A percentile compares a stretch with the other conserved stretches of the same genome.
Conservation (phyloP, 2,797 vertebrate genomes). For the Corythornis leucogaster region DNA sequence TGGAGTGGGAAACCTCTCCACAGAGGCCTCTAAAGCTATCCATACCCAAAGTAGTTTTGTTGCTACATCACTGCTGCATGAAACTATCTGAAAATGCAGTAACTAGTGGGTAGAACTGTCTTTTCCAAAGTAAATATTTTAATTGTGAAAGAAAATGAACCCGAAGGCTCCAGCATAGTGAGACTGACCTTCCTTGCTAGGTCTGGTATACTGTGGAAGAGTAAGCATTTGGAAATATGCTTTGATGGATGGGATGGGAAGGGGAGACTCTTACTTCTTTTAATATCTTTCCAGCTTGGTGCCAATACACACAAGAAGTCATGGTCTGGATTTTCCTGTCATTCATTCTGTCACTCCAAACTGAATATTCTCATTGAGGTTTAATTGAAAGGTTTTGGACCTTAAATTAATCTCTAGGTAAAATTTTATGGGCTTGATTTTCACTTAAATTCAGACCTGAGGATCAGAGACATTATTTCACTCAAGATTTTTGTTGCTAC, state of each 20-base stretch:
- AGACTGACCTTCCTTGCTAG: neutral
- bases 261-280: neutral
- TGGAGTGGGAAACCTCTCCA: neutral
- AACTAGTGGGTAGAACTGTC: neutral
- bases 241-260: neutral
- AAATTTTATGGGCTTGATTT: neutral
- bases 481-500: neutral
- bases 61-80: neutral
- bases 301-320: neutral
- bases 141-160: neutral
- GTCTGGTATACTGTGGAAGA: neutral
- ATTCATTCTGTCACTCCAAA: neutral
- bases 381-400: neutral
- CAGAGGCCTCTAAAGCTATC: neutral
- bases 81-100: neutral
- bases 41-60: neutral
- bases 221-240: neutral
- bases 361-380: neutral
- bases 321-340: neutral
- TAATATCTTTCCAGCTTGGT: neutral
- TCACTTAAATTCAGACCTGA: neutral
- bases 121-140: neutral
- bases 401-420: neutral
- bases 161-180: neutral
- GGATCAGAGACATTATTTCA: neutral